Conservation (phyloP, 2,113 vertebrate genomes). For the Pampusana beccarii region DNA sequence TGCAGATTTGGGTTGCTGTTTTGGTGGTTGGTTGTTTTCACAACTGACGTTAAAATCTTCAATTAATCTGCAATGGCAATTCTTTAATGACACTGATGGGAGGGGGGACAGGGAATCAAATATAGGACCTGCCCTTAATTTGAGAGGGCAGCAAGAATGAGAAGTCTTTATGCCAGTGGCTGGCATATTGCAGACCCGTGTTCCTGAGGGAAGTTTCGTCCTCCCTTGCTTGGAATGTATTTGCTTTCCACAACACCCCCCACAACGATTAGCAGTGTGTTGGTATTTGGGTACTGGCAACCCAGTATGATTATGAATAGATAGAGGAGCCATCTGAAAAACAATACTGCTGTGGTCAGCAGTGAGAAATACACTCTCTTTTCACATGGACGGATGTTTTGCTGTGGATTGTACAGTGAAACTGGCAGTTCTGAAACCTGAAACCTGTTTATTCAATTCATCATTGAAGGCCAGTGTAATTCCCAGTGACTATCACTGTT, state of each 20-base stretch:
- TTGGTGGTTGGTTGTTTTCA: background rate
- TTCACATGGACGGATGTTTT: background rate
- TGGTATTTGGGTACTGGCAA: background rate
- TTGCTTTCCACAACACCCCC: background rate
- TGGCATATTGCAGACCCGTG: background rate
- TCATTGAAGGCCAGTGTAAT: background rate
- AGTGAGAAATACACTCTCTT: background rate
- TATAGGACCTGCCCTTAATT: background rate
- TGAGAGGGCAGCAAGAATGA: background rate
- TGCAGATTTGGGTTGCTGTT: background rate
- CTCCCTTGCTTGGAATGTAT: background rate
- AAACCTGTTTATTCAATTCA: slow-evolving; percentile 6
- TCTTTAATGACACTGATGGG: background rate
- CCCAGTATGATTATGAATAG: background rate
- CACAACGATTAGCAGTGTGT: background rate
- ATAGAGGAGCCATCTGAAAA: background rate
- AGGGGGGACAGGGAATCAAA: background rate
- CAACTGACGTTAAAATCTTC: background rate
- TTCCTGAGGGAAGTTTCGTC: background rate
- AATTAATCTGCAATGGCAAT: background rate
- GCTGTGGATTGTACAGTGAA: background rate
- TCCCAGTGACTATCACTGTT: slow-evolving; percentile 13
- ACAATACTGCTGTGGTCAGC: background rate
- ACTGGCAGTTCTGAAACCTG: background rate
- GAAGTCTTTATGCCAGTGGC: background rate